Evolutionary conservation across 2,113 vertebrate genomes (phyloP), one percentile per base, ranked within the genome.

Genomic region (Rallus limicola): DNA sequence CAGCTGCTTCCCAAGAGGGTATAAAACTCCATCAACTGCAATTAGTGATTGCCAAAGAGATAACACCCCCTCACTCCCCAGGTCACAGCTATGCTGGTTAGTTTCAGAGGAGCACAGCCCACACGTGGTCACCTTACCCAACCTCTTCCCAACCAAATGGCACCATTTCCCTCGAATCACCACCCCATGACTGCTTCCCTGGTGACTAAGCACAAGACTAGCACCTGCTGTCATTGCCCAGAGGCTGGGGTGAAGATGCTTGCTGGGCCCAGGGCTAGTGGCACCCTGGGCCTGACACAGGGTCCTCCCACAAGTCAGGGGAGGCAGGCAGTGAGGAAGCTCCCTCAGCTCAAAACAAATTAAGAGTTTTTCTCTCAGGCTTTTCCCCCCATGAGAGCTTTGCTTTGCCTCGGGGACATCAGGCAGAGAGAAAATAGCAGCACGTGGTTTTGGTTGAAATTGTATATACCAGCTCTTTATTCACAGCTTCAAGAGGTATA

Each of bases 111-210:
- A 74, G 59, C 21, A 18, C 19, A 80, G 68, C 48, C 16, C 2
- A 3, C 12, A 3, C 2, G 0, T 2, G 7, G 6, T 8, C 8
- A 5, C 25, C 74, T 50, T 46, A 71, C 29, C n/a, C 12, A 0
- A 10, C 24, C 38, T 56, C 72, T 60, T 44, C 63, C 71, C 2
- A 6, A 6, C 36, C 9, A 2, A 31, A 38, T 60, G n/a, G 44
- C 40, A 44, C 52, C 4, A 0, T 53, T 64, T 44, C 64, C 0
- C 0, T 4, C 38, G 91, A 82, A 31, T 88, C 94, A 93, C 13
- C 11, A 1, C 28, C 85, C 90, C 6, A 1, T 69, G 85, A 88
- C 74, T 5, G 52, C 16, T 74, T 74, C 36, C 71, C 13, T 10
- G 0, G 26, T 28, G 70, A 71, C 52, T 10, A 26, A 63, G 10